phyloP scores from a whole-genome alignment of 2,113 vertebrate species.

The Pygoscelis antarcticus region DNA sequence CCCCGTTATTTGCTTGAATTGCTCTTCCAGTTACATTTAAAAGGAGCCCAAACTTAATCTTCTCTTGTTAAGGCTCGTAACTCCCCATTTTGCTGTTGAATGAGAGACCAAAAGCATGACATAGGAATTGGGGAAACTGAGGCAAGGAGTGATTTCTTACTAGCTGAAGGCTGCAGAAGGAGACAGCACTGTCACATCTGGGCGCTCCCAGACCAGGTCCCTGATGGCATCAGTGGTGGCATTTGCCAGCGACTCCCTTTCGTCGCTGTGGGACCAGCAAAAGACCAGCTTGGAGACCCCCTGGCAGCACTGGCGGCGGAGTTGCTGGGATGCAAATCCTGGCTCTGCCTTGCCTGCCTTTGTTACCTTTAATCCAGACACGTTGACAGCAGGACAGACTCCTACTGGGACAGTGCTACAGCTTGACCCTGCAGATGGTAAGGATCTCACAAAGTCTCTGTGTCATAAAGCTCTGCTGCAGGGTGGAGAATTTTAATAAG shows the following conservation, averaged over 20 bases:
- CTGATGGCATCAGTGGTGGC: not conserved
- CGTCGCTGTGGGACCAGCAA: accelerated
- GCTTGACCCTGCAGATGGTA: constrained; percentile 42
- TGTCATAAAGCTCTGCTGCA: constrained; percentile 34
- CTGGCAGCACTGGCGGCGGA: accelerated
- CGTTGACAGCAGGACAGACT: not conserved
- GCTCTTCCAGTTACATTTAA: not conserved
- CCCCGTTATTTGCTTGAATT: not conserved
- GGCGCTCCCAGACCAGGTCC: not conserved
- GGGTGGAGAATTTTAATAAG: constrained; percentile 61
- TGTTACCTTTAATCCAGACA: not conserved
- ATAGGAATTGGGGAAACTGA: not conserved
- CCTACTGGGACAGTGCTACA: constrained; percentile 4
- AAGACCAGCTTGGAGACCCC: not conserved
- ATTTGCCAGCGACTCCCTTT: not conserved
- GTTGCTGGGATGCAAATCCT: not conserved
- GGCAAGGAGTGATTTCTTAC: not conserved
- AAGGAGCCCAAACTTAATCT: not conserved
- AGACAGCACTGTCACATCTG: not conserved
- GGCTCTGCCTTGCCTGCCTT: not conserved
- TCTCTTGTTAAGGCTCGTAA: not conserved
- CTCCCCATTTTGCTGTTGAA: not conserved
- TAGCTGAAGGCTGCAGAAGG: not conserved
- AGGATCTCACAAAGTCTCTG: not conserved
- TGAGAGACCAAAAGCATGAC: not conserved